Evolutionary conservation across 2,797 vertebrate species (phyloP), one percentile per base, ranked within the genome.

Genomic region (Gymnopithys bicolor): DNA sequence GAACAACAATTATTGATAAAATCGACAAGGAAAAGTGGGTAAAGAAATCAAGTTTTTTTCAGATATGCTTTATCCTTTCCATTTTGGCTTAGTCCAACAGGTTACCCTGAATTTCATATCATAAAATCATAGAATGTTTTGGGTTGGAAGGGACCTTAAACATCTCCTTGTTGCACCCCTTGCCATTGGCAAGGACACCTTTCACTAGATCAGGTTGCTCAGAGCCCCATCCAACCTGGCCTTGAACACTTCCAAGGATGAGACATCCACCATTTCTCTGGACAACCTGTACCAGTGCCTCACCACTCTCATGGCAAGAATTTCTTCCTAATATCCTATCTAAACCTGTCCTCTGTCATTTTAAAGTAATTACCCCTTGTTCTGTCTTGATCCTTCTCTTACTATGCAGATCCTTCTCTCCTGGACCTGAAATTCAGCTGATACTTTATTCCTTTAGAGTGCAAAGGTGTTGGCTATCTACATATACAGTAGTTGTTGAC

Each of bases 201-300:
- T 15, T 4, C 25, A 48, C 27, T 24, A 41, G 10, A 32, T 14
- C 52, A 53, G 22, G 2, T n/a, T 59, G 46, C 39, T 53, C 46
- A n/a, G 45, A 41, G 46, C 11, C 25, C 22, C 22, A 9, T 90
- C 22, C 19, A 59, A 1, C 59, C 60, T 67, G 67, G 23, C 46
- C 30, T 48, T 84, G 46, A 66, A 2, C 30, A 21, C 22, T 84
- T 1, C 18, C 67, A 35, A 22, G 19, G 67, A 59, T 66, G 22
- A 18, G 12, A 9, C 33, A 84, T 2, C 33, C 33, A 67, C 22
- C 41, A 23, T 53, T 46, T 23, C 59, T 66, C 46, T 59, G 16
- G 5, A 15, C 10, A 39, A 1, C 7, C 25, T 66, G 18, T 32
- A 0, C 25, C 30, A 21, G 25, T 1, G 8, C 66, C 39, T 66